phyloP scores from a whole-genome alignment of 2,888 invertebrate species.

The Hartigia nigra region DNA sequence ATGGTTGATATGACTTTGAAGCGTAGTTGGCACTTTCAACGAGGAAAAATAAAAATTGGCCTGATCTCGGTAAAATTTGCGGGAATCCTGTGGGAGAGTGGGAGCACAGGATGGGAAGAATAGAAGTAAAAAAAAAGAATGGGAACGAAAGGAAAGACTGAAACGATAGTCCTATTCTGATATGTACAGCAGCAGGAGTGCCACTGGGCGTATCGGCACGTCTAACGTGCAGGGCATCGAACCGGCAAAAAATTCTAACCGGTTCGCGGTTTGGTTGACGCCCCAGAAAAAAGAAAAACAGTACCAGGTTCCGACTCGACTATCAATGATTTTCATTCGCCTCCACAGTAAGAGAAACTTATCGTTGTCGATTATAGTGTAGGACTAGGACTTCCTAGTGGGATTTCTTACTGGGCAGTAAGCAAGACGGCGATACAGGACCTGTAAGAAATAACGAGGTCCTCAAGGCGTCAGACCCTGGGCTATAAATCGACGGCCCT shows the following conservation, averaged over 20 bases:
- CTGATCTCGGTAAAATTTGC: too few relatives aligned
- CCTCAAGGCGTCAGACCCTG: background rate
- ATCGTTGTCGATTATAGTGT: background rate
- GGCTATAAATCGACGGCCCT: slow-evolving; percentile 6
- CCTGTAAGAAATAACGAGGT: background rate
- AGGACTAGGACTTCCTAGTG: background rate
- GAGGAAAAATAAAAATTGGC: too few relatives aligned
- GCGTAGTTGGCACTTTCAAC: background rate
- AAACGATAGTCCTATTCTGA: slow-evolving; percentile 6
- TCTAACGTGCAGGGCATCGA: slow-evolving; percentile 40
- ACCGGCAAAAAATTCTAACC: slow-evolving; percentile 44
- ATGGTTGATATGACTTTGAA: background rate
- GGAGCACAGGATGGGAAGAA: background rate
- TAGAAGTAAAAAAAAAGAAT: background rate
- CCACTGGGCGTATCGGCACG: slow-evolving; percentile 34
- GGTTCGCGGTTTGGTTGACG: slow-evolving; percentile 39
- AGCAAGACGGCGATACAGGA: background rate
- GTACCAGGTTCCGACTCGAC: slow-evolving; percentile 3
- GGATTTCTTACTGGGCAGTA: background rate
- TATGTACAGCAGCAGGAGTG: slow-evolving; percentile 32
- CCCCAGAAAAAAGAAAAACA: slow-evolving; percentile 16
- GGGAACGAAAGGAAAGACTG: background rate
- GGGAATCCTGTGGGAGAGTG: background rate
- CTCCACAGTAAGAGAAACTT: background rate
- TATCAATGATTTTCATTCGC: background rate